These are phyloP conservation scores for Catocala fraxini DNA, from an alignment of 2,888 invertebrate genomes.

Conservation along the genomic window DNA sequence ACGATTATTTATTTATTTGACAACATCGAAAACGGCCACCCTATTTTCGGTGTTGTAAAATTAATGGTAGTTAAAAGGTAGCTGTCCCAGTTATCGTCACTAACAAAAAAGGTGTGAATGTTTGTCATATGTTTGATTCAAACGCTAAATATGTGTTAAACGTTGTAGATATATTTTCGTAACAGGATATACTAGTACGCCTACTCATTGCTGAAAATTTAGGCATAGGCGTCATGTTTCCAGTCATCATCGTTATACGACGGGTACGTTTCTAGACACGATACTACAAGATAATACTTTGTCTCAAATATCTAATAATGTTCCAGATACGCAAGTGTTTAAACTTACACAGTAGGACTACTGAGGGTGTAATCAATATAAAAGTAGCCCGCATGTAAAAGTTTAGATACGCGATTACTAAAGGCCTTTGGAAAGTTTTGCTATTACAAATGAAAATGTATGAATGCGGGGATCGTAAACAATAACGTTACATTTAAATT, in stretches of 20 bases:
- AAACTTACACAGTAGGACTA: too few relatives aligned
- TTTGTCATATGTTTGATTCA: not conserved
- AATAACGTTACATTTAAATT: constrained; percentile 22
- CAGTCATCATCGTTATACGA: too few relatives aligned
- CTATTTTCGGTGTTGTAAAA: too few relatives aligned
- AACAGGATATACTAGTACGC: too few relatives aligned
- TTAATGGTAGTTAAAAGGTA: not conserved
- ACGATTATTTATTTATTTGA: constrained; percentile 19
- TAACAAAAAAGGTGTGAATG: constrained; percentile 10
- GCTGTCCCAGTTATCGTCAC: constrained; percentile 4
- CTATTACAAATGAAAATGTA: constrained; percentile 19
- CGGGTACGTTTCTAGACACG: too few relatives aligned
- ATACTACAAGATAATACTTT: too few relatives aligned
- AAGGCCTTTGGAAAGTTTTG: constrained; percentile 34
- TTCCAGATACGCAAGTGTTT: too few relatives aligned
- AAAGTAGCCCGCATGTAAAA: constrained; percentile 29
- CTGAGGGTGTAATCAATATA: too few relatives aligned
- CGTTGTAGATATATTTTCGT: constrained; percentile 2
- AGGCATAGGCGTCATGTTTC: too few relatives aligned
- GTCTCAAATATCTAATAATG: too few relatives aligned
- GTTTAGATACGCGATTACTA: constrained; percentile 17
- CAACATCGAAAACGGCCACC: constrained; percentile 4
- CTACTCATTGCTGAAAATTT: too few relatives aligned
- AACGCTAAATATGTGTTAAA: not conserved
- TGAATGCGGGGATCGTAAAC: constrained; percentile 36